A percentile compares a stretch with the other conserved stretches of the same genome.
Evolutionary conservation across 2,797 vertebrate genomes (phyloP).

Genomic region (Graptemys geographica): DNA sequence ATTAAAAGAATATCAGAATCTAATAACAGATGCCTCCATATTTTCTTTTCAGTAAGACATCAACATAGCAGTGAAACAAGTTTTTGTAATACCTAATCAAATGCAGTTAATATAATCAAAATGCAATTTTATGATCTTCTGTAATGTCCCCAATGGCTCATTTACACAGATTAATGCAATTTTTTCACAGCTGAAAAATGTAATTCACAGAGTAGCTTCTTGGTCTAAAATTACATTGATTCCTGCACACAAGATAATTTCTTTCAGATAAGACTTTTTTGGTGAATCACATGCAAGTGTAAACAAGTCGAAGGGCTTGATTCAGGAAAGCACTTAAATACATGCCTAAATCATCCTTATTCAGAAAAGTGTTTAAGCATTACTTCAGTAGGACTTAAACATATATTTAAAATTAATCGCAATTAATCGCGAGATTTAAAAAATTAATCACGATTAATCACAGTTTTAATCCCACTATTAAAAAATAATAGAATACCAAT

Average conservation of each 20-base stretch:
- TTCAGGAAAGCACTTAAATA: not conserved
- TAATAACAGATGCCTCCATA: not conserved
- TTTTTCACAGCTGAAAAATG: slow-evolving; percentile 45
- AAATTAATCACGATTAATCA: not conserved
- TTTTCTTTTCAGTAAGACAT: not conserved
- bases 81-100: not conserved
- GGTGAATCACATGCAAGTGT: not conserved
- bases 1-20: not conserved
- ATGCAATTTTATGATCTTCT: slow-evolving; percentile 13
- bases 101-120: not conserved
- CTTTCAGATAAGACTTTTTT: not conserved
- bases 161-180: slow-evolving; percentile 52
- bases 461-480: too few species aligned
- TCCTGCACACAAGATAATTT: slow-evolving; percentile 18
- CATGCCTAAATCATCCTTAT: not conserved
- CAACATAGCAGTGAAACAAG: not conserved
- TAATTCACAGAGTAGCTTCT: slow-evolving; percentile 39
- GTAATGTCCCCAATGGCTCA: slow-evolving; percentile 7
- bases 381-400: not conserved
- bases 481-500: too few species aligned
- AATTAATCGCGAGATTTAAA: rapidly evolving
- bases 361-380: not conserved
- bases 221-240: slow-evolving; percentile 47
- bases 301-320: not conserved
- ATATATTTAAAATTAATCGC: not conserved